Percentiles rank a stretch among this genome's conserved stretches.
Evolutionary conservation across 2,113 vertebrate species (phyloP).

Genomic region (Odocoileus hemionus): DNA sequence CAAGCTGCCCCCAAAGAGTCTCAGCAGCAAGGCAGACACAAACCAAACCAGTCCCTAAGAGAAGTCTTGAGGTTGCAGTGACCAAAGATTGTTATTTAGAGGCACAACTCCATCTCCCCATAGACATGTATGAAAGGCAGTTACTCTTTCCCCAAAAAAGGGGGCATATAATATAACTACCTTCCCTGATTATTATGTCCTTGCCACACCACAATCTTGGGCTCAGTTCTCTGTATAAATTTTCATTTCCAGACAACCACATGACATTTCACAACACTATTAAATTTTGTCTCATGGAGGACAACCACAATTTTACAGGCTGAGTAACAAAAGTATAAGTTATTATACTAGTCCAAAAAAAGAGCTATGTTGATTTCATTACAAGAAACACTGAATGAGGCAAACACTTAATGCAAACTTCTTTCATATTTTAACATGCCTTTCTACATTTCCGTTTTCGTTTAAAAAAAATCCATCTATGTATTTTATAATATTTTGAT

Average conservation of each 20-base stretch:
- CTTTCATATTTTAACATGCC: background rate
- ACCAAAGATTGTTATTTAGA: background rate
- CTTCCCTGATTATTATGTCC: background rate
- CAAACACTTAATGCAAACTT: background rate
- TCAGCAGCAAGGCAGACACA: background rate
- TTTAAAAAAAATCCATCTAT: background rate
- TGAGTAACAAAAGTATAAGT: constrained; percentile 6
- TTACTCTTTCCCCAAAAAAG: background rate
- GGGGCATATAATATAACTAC: background rate
- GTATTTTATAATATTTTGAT: background rate
- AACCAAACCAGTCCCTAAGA: background rate
- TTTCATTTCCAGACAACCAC: constrained; percentile 22
- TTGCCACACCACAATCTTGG: background rate
- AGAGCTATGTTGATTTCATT: background rate
- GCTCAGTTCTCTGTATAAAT: background rate
- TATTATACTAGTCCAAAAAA: background rate
- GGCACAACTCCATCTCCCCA: background rate
- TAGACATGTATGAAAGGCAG: background rate
- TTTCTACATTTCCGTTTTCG: constrained; percentile 2
- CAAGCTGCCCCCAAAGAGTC: background rate
- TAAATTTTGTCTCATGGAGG: background rate
- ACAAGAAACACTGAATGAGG: background rate
- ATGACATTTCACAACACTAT: constrained; percentile 12
- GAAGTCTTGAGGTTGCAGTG: background rate
- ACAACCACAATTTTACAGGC: background rate